These are phyloP conservation scores for Coccyzus lansbergi DNA, from an alignment of 2,797 vertebrate species.

Conservation along the genomic window DNA sequence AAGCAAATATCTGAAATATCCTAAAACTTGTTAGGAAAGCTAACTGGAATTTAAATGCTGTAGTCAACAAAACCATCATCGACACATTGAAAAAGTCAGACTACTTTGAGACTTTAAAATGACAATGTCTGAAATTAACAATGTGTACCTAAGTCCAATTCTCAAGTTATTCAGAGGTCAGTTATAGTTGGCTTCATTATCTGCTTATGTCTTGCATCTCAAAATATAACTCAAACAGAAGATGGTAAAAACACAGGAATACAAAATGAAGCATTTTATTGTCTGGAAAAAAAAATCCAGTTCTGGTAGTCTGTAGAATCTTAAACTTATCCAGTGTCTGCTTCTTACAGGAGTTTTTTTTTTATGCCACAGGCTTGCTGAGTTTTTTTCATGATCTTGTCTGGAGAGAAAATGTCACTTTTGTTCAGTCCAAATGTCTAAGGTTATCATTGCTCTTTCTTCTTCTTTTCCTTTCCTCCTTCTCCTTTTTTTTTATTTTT, in stretches of 20 bases:
- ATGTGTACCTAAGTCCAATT: background rate
- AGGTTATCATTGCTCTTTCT: background rate
- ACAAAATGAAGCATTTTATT: background rate
- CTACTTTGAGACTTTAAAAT: background rate
- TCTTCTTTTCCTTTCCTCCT: background rate
- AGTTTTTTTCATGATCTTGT: background rate
- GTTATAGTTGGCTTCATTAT: background rate
- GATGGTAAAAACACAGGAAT: background rate
- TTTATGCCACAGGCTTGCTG: background rate
- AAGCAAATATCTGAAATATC: background rate
- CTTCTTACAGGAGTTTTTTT: background rate
- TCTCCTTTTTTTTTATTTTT: background rate
- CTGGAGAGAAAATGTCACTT: background rate
- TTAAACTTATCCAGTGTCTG: background rate
- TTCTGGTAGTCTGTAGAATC: background rate
- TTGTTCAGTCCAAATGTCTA: background rate
- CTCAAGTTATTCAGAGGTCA: background rate
- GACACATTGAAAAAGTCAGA: background rate
- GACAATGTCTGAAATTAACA: background rate
- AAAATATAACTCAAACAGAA: background rate
- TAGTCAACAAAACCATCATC: background rate
- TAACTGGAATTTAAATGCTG: background rate
- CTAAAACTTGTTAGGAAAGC: background rate
- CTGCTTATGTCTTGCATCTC: background rate
- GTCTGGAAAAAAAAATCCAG: background rate